Evolutionary conservation across 2,888 invertebrate genomes (phyloP), one percentile per base, ranked within the genome.

Genomic region (Rhingia rostrata): DNA sequence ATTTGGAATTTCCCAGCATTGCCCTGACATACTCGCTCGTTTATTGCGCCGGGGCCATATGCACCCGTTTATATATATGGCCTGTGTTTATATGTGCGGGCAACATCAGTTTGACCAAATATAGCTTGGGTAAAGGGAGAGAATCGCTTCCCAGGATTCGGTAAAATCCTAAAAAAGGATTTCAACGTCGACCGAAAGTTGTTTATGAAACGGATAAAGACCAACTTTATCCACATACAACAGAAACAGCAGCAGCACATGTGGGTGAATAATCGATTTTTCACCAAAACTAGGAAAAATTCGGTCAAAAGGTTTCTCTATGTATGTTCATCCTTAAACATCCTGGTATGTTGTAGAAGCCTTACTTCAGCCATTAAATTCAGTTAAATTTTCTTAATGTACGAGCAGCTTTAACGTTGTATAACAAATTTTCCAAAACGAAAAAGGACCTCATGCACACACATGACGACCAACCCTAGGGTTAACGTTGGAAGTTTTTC

Each of bases 201-300:
- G 83, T 83, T 83, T 83, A 83, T 83, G 83, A 79, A 83, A 83
- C 67, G 83, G 83, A 83, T 83, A 83, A 83, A 64, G 83, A 83
- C 63, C 79, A 83, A 83, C 83, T 83, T 83, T 83, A 83, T 83
- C 83, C 79, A 49, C 58, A 41, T 43, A 66, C 49, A 56, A n/a
- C 64, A 37, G 10, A 10, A 51, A n/a, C 37, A 67, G 33, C 2
- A 41, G 39, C 53, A 60, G 41, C 69, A 75, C 74, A 70, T 70
- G 69, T 70, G 81, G 64, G 82, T 72, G 77, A 63, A 45, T 49
- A 77, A 82, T 82, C 82, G 82, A 82, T 82, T 77, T 82, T 54
- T 47, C 54, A 54, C 53, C 39, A 49, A 70, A 70, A 66, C 70
- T 72, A 47, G 41, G 45, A 82, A 78, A 77, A 82, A 82, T 47